Evolutionary conservation across 2,113 vertebrate species (phyloP), one percentile per base, ranked within the genome.

Genomic region (Larimichthys polyactis): DNA sequence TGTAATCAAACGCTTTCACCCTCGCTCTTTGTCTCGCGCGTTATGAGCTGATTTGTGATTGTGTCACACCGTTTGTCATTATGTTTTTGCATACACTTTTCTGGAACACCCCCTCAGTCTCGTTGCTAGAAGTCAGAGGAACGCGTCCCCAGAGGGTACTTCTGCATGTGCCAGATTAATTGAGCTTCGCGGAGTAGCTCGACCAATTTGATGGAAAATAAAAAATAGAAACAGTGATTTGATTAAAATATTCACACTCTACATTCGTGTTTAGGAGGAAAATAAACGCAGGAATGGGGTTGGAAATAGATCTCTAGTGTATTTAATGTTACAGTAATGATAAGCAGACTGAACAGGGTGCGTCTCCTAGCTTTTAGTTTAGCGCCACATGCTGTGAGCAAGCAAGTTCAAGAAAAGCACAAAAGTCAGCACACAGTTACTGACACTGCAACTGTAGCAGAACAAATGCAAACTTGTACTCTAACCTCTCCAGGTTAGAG

Each of bases 1-100:
- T 29, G 58, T 48, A 68, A 82, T 67, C 65, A 84, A 80, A 68
- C 27, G 63, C 69, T 65, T 64, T 81, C 65, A 62, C 49, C 19
- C 46, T 51, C 19, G 14, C 44, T 70, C 54, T 48, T 81, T 22
- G 24, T 49, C 55, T 36, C 29, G 22, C 48, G 63, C 48, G 55
- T 54, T 60, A 9, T 52, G 52, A 62, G 27, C 49, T 63, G 29
- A 78, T 66, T 15, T 49, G 29, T 48, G 57, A 54, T 80, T 71
- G 46, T 52, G 66, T 79, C 19, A 27, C 32, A 24, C 49, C 54
- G 58, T 70, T 55, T 80, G 62, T 40, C 22, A 49, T 16, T 20
- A 71, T 76, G 24, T 74, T 89, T 40, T 58, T n/a, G 52, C 59
- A 65, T 32, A 63, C 52, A 14, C 22, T 65, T 58, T 55, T 65